These are phyloP conservation scores for Hiodon tergisus DNA, from an alignment of 2,113 vertebrate species.

Conservation along the genomic window DNA sequence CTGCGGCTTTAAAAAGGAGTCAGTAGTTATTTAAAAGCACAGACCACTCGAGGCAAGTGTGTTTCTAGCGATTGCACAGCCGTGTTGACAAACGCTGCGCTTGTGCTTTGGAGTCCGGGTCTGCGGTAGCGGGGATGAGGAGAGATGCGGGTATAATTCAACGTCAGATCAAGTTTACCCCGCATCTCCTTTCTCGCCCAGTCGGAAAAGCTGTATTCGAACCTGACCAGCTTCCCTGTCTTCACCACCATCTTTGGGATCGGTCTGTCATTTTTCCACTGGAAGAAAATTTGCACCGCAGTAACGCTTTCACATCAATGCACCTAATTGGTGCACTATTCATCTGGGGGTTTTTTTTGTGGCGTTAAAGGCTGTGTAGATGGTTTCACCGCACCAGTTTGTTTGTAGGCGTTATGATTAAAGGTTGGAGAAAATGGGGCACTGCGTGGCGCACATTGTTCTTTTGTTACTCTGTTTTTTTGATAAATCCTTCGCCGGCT, in stretches of 20 bases:
- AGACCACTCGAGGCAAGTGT: slow-evolving; percentile 60
- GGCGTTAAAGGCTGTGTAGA: slow-evolving; percentile 64
- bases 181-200: slow-evolving; percentile 73
- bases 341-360: slow-evolving; percentile 59
- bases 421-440: slow-evolving; percentile 82
- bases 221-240: slow-evolving; percentile 51
- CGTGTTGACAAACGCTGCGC: slow-evolving; percentile 56
- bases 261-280: slow-evolving; percentile 56
- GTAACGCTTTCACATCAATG: slow-evolving; percentile 62
- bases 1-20: too few relatives aligned
- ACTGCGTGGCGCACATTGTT: slow-evolving; percentile 54
- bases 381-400: slow-evolving; percentile 68
- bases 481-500: slow-evolving; percentile 75
- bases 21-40: slow-evolving; percentile 24
- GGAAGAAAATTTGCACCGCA: slow-evolving; percentile 55
- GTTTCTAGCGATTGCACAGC: slow-evolving; percentile 55
- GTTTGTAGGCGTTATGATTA: slow-evolving; percentile 72
- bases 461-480: slow-evolving; percentile 79
- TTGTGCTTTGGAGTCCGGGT: slow-evolving; percentile 53
- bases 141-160: slow-evolving; percentile 63
- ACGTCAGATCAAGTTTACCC: slow-evolving; percentile 86
- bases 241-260: slow-evolving; percentile 73
- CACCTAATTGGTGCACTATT: slow-evolving; percentile 65
- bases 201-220: slow-evolving; percentile 70
- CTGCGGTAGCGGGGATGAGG: slow-evolving; percentile 12